phyloP scores from a whole-genome alignment of 1,140 invertebrate genomes.

The Liolophura sinensis region DNA sequence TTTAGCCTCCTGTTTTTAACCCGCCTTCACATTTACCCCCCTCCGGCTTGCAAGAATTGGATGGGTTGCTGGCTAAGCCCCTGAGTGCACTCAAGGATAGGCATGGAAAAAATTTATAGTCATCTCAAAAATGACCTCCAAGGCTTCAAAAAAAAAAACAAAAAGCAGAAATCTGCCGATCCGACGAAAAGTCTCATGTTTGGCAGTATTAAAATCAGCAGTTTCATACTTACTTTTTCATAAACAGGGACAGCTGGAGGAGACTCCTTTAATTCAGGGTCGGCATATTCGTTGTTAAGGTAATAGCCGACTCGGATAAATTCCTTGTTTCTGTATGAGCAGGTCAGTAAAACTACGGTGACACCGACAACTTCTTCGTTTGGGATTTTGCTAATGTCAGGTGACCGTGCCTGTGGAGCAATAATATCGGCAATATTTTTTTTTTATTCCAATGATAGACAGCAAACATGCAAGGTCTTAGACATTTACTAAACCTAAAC shows the following conservation, averaged over 20 bases:
- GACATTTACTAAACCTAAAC: no score
- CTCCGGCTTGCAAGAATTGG: no score
- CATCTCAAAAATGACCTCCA: no score
- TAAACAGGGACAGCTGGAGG: constrained; percentile 89
- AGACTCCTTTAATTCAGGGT: constrained; percentile 91
- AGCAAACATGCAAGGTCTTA: no score
- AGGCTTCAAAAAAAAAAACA: no score
- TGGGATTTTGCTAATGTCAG: constrained; percentile 91
- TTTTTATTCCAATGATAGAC: no score
- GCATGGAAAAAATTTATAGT: no score
- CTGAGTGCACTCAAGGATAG: background rate
- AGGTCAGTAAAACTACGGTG: constrained; percentile 94
- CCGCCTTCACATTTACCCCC: no score
- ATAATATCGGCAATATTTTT: constrained; percentile 9
- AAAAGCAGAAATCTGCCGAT: no score
- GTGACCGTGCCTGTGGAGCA: constrained; percentile 82
- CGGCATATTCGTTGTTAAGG: constrained; percentile 97
- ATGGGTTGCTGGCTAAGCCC: no score
- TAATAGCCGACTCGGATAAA: constrained; percentile 98
- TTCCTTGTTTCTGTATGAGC: constrained; percentile 90
- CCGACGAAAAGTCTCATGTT: no score
- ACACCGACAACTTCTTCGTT: constrained; percentile 95
- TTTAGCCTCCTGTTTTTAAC: no score
- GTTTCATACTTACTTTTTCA: constrained; percentile 72
- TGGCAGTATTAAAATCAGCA: background rate